Evolutionary conservation across 2,888 invertebrate genomes (phyloP), one percentile per base, ranked within the genome.

Genomic region (Monopis laevigella): DNA sequence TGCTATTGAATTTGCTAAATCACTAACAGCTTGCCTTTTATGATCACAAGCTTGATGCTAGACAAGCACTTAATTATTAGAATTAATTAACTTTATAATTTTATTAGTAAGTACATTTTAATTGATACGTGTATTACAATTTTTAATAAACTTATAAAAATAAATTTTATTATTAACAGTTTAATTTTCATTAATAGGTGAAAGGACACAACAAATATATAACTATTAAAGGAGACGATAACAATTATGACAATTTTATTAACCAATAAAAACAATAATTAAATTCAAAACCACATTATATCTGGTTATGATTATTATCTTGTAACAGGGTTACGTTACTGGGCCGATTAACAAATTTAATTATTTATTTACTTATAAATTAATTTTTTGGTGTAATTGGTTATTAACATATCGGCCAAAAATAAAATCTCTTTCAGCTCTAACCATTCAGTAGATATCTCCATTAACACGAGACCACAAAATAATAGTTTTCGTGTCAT

Each of bases 391-490:
- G 73, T 71, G 70, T 69, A 52, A 58, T 53, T 68, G 73, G 74
- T 72, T 62, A 68, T 66, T 71, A 73, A 72, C 66, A 60, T 53
- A 58, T 62, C 69, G 68, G 68, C 64, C 68, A 62, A 59, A 61
- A 51, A 47, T 49, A 17, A 19, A 26, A 54, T 52, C 54, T 63
- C 58, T 65, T 65, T 65, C 60, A 66, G 62, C 65, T 66, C 66
- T 52, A 66, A 66, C 72, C 78, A 77, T 78, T 77, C 75, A 55
- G 68, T 75, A 75, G 71, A 56, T 16, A 12, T 28, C 53, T 65
- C 53, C 58, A 75, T 78, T 80, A 80, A 80, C 78, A 62, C 56
- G 80, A 80, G 80, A 80, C 80, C 80, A 80, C 78, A 80, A 62
- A 63, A 70, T 63, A n/a, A n/a, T n/a, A n/a, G n/a, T 30, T 32